Conservation (phyloP, 2,797 vertebrate genomes). For the Chromis chromis region DNA sequence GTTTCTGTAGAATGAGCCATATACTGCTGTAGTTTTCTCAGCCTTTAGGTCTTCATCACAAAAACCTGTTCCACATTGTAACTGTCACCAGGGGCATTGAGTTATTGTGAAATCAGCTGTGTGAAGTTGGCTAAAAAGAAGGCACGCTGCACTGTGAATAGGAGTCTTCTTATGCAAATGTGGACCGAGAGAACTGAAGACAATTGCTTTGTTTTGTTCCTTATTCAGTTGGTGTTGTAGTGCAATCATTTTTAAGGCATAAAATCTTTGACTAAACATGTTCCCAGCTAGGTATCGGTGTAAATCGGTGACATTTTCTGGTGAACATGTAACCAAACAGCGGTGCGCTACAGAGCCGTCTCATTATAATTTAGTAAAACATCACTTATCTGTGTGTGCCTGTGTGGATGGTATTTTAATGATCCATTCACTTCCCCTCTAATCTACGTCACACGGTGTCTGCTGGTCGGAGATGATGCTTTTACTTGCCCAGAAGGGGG, state of each 20-base stretch:
- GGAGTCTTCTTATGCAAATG: conserved; percentile 59
- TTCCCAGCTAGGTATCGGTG: background rate
- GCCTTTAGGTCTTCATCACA: conserved; percentile 8
- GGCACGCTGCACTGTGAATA: conserved; percentile 20
- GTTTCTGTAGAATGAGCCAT: too few relatives aligned
- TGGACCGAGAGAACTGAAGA: conserved; percentile 9
- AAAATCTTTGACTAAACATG: background rate
- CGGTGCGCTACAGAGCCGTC: background rate
- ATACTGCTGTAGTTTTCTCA: background rate
- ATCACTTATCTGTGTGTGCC: background rate
- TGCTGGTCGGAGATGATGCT: conserved; percentile 52
- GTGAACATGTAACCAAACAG: background rate
- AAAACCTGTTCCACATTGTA: conserved; percentile 25
- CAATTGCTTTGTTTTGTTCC: conserved; percentile 4
- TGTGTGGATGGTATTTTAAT: conserved; percentile 32
- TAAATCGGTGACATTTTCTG: background rate
- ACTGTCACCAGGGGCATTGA: conserved; percentile 34
- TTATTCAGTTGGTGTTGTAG: background rate
- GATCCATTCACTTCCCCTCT: conserved; percentile 25
- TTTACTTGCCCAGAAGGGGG: conserved; percentile 45
- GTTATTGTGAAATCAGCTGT: conserved; percentile 30
- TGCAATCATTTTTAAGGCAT: background rate
- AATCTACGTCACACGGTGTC: conserved; percentile 38
- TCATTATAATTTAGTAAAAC: conserved; percentile 15
- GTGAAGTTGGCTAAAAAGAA: conserved; percentile 3